A percentile compares a stretch with the other conserved stretches of the same genome.
Conservation (phyloP, 1,140 invertebrate genomes). For the Rhyzopertha dominica region DNA sequence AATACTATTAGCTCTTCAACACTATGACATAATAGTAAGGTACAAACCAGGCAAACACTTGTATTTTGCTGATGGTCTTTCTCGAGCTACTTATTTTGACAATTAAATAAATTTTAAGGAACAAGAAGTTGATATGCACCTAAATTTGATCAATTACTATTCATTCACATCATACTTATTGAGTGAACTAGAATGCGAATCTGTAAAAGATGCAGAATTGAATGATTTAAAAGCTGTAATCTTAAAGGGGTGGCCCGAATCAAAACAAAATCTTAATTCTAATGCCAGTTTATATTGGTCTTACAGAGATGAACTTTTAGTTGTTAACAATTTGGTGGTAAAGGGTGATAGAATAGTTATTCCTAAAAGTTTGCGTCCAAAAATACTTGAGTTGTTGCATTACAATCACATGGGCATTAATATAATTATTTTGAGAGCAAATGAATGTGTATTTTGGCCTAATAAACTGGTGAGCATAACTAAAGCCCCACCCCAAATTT, state of each 20-base stretch:
- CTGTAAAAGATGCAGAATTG: constrained; percentile 4
- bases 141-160: constrained; percentile 4
- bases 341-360: constrained; percentile 28
- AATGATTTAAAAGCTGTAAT: constrained; percentile 4
- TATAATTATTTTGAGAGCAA: no score
- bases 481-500: no score
- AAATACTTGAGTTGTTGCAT: constrained; percentile 34
- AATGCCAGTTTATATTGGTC: constrained; percentile 2
- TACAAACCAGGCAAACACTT: constrained; percentile 47
- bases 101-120: not conserved
- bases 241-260: constrained; percentile 5
- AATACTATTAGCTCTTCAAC: constrained; percentile 41
- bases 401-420: constrained; percentile 33
- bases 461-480: no score
- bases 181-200: constrained; percentile 8
- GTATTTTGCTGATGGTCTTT: constrained; percentile 44
- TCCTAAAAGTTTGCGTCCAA: constrained; percentile 27
- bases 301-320: constrained; percentile 5
- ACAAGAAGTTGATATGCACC: constrained; percentile 1
- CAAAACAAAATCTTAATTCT: not conserved
- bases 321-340: constrained; percentile 9
- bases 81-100: constrained; percentile 30
- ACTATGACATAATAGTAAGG: constrained; percentile 42
- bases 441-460: no score
- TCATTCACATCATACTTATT: not conserved